phyloP scores from a whole-genome alignment of 2,888 invertebrate genomes.

The Idaea dimidiata region DNA sequence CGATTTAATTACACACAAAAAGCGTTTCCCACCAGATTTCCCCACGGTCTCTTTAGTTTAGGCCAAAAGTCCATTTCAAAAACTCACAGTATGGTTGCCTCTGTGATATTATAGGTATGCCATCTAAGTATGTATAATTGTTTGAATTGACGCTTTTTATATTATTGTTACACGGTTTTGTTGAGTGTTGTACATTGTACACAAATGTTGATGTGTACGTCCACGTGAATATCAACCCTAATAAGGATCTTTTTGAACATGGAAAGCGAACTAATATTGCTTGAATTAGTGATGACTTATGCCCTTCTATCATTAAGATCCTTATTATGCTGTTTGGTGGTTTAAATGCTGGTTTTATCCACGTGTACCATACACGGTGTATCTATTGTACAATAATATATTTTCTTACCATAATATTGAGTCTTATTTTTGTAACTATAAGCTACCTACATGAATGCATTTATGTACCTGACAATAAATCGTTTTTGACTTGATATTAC shows the following conservation, averaged over 20 bases:
- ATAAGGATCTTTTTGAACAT: background rate
- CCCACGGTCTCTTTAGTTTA: too few species aligned
- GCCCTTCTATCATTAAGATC: background rate
- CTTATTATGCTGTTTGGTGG: background rate
- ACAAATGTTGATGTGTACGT: slow-evolving; percentile 25
- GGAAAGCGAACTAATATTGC: background rate
- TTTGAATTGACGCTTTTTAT: slow-evolving; percentile 31
- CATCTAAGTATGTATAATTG: slow-evolving; percentile 20
- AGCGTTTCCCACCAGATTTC: too few species aligned
- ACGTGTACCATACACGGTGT: slow-evolving; percentile 62
- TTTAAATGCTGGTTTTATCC: slow-evolving; percentile 40
- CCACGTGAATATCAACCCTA: slow-evolving; percentile 40
- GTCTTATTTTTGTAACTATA: background rate
- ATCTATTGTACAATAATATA: slow-evolving; percentile 64
- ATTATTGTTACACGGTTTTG: slow-evolving; percentile 39
- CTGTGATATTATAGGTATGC: slow-evolving; percentile 58
- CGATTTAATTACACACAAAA: too few species aligned
- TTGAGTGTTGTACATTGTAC: slow-evolving; percentile 34
- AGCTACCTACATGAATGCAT: background rate
- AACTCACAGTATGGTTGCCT: slow-evolving; percentile 36
- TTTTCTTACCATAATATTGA: slow-evolving; percentile 50
- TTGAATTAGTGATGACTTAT: background rate
- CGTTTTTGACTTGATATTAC: too few species aligned
- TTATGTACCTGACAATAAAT: too few species aligned
- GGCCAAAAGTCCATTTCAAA: background rate